Conservation (phyloP, 2,797 vertebrate species). For the Sandelia bainsii region DNA sequence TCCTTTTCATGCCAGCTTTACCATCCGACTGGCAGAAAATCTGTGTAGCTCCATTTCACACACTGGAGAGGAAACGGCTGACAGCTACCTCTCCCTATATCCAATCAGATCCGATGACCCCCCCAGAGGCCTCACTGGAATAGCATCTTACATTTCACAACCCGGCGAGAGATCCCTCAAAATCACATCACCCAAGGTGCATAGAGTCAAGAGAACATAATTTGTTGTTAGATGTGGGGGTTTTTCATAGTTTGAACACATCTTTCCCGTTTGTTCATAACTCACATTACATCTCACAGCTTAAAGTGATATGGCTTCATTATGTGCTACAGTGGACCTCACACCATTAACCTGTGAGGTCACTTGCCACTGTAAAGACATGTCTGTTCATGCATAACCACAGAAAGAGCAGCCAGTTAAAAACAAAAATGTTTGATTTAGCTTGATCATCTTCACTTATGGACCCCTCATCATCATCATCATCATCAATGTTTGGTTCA, state of each 20-base stretch:
- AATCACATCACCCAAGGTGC: conserved; percentile 5
- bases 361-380: too few relatives aligned
- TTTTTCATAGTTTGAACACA: conserved; percentile 2
- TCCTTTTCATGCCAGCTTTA: conserved; percentile 59
- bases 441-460: too few relatives aligned
- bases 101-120: conserved; percentile 37
- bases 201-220: neutral
- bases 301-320: conserved; percentile 13
- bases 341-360: neutral
- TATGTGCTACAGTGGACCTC: conserved; percentile 12
- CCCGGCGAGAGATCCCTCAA: conserved; percentile 30
- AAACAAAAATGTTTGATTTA: too few relatives aligned
- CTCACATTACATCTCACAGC: neutral
- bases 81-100: conserved; percentile 31
- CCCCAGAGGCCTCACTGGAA: conserved; percentile 10
- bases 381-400: neutral
- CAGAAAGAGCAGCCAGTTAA: neutral
- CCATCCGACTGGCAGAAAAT: conserved; percentile 19
- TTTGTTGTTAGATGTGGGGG: neutral
- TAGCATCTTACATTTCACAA: conserved; percentile 46
- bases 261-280: conserved; percentile 23
- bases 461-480: too few relatives aligned
- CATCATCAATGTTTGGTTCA: too few relatives aligned
- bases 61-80: conserved; percentile 69
- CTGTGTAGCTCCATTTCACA: conserved; percentile 58